Conservation (phyloP, 2,113 vertebrate species). For the Stomatorhinus ivindoensis region DNA sequence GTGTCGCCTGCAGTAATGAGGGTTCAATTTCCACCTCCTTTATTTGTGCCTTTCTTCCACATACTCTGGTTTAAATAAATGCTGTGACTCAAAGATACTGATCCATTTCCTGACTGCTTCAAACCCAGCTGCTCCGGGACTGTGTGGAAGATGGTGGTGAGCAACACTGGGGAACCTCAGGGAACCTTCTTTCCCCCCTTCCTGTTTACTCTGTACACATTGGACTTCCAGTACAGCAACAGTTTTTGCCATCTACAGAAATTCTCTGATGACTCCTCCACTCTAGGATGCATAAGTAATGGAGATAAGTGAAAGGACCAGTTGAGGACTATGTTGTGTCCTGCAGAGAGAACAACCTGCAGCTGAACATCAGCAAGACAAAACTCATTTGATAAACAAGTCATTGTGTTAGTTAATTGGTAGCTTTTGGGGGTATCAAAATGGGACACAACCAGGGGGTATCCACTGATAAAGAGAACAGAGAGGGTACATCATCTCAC, state of each 20-base stretch:
- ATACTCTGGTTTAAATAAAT: neutral
- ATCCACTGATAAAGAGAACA: neutral
- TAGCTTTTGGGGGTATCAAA: neutral
- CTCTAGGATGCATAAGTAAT: neutral
- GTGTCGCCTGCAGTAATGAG: neutral
- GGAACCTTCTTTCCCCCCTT: neutral
- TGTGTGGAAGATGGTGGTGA: neutral
- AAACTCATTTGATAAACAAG: neutral
- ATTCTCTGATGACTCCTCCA: neutral
- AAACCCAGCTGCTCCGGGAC: too few species aligned
- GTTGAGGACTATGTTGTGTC: neutral
- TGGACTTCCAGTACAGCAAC: neutral
- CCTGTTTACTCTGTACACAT: neutral
- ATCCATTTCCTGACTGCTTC: too few species aligned
- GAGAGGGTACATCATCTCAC: neutral
- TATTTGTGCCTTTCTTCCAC: neutral
- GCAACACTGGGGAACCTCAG: neutral
- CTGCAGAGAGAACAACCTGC: neutral
- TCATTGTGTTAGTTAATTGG: neutral
- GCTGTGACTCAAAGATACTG: neutral
- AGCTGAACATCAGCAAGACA: neutral
- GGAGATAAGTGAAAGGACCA: neutral
- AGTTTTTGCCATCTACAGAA: neutral
- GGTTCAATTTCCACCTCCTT: neutral
- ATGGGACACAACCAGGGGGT: neutral